These are phyloP conservation scores for Macrotrachela quadricornifera DNA, from an alignment of 1,140 invertebrate species.

Conservation along the genomic window DNA sequence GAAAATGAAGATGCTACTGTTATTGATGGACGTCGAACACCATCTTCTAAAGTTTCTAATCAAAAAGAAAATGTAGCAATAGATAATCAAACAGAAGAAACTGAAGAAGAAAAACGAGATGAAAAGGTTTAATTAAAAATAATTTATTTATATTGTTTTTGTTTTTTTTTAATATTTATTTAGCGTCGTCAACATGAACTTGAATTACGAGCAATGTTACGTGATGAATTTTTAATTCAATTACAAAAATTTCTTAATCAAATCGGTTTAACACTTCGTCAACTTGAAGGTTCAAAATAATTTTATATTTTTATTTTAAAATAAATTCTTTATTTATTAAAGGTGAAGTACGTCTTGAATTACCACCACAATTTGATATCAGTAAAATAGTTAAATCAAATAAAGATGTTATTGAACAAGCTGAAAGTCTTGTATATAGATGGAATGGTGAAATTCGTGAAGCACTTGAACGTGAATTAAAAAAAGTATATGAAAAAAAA, in stretches of 20 bases:
- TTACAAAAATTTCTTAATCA: slow-evolving; percentile 31
- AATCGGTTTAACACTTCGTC: slow-evolving; percentile 28
- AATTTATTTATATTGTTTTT: not conserved
- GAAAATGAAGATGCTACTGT: not conserved
- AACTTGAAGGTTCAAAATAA: slow-evolving; percentile 22
- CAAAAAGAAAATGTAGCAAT: not conserved
- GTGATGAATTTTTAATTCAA: slow-evolving; percentile 31
- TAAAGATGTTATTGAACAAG: slow-evolving; percentile 20
- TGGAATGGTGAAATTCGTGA: slow-evolving; percentile 5
- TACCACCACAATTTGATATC: slow-evolving; percentile 19
- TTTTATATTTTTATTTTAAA: too few relatives aligned
- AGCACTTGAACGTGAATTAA: not conserved
- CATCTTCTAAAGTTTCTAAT: not conserved
- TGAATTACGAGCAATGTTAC: slow-evolving; percentile 21
- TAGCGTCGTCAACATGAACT: slow-evolving; percentile 14
- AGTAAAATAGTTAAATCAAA: slow-evolving; percentile 15
- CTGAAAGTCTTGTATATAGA: slow-evolving; percentile 14
- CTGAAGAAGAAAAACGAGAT: not conserved
- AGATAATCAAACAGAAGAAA: not conserved
- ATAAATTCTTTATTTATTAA: not conserved
- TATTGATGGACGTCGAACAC: too few relatives aligned
- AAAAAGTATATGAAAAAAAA: not conserved
- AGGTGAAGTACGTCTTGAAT: slow-evolving; percentile 26
- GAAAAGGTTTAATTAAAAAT: not conserved
- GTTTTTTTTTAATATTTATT: not conserved